These are phyloP conservation scores for Ancistrus triradiatus DNA, from an alignment of 2,113 vertebrate genomes.

Conservation along the genomic window DNA sequence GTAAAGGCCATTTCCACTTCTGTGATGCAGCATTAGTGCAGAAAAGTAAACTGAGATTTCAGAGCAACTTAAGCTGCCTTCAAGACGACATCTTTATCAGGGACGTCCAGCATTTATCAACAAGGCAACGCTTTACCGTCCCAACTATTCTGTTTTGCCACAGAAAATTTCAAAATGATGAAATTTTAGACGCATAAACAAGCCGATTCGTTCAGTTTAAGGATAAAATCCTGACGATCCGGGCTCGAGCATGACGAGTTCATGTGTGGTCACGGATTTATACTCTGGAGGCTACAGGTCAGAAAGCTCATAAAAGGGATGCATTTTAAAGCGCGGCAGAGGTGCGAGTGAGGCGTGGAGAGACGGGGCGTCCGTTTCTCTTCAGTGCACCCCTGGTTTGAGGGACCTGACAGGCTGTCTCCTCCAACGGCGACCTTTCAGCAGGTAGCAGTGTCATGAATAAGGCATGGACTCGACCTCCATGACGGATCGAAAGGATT, in stretches of 20 bases:
- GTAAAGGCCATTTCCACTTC: no score
- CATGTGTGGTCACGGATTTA: constrained; percentile 45
- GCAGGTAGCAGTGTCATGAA: constrained; percentile 28
- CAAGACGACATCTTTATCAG: no score
- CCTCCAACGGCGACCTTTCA: constrained; percentile 8
- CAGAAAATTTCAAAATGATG: no score
- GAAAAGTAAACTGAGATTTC: no score
- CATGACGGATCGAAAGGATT: neutral
- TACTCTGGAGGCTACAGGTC: constrained; percentile 30
- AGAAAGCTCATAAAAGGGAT: constrained; percentile 36
- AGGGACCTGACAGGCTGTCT: constrained; percentile 19
- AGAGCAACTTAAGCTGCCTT: no score
- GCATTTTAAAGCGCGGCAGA: constrained; percentile 28
- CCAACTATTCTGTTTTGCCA: no score
- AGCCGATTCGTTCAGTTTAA: no score
- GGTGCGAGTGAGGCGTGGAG: neutral
- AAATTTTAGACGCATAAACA: no score
- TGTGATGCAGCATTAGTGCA: no score
- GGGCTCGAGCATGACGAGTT: neutral
- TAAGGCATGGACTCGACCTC: constrained; percentile 17
- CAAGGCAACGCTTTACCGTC: no score
- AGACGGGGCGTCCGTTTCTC: neutral
- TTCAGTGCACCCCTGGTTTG: neutral
- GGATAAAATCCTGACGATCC: no score
- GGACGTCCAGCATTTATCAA: no score